A percentile compares a stretch with the other conserved stretches of the same genome.
These are phyloP conservation scores for Nesogale talazaci DNA, from an alignment of 2,113 vertebrate genomes.

Conservation along the genomic window DNA sequence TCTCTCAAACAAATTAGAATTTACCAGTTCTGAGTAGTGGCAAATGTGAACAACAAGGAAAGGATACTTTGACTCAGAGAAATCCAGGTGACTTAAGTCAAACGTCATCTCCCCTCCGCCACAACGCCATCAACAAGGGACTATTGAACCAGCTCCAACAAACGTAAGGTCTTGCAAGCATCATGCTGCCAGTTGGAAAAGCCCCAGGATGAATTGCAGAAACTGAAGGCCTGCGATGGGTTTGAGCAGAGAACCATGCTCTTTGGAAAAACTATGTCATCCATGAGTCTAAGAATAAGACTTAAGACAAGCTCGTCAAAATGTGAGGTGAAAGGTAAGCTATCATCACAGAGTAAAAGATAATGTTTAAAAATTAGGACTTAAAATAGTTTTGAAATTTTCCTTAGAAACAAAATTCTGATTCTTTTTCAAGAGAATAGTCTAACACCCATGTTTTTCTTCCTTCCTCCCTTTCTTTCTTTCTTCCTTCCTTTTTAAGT, in stretches of 20 bases:
- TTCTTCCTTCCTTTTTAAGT: not conserved
- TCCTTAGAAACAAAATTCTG: not conserved
- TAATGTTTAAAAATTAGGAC: not conserved
- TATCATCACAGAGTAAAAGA: not conserved
- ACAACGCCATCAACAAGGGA: not conserved
- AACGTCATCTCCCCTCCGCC: not conserved
- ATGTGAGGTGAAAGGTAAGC: not conserved
- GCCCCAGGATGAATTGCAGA: not conserved
- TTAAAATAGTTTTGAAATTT: constrained; percentile 12
- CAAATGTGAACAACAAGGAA: constrained; percentile 1
- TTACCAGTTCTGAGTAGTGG: not conserved
- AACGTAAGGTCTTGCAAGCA: not conserved
- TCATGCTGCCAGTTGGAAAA: too few species aligned
- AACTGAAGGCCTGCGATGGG: fast-evolving
- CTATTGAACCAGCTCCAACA: too few species aligned
- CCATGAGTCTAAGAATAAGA: too few species aligned
- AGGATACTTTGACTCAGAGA: not conserved
- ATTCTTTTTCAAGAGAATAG: not conserved
- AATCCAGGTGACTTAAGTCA: not conserved
- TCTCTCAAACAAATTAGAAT: not conserved
- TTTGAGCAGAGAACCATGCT: not conserved
- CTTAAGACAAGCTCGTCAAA: not conserved
- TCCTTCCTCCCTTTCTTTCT: not conserved
- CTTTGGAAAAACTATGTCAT: not conserved
- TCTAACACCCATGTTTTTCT: not conserved